These are phyloP conservation scores for Leiothrix lutea DNA, from an alignment of 2,113 vertebrate species.

Conservation along the genomic window DNA sequence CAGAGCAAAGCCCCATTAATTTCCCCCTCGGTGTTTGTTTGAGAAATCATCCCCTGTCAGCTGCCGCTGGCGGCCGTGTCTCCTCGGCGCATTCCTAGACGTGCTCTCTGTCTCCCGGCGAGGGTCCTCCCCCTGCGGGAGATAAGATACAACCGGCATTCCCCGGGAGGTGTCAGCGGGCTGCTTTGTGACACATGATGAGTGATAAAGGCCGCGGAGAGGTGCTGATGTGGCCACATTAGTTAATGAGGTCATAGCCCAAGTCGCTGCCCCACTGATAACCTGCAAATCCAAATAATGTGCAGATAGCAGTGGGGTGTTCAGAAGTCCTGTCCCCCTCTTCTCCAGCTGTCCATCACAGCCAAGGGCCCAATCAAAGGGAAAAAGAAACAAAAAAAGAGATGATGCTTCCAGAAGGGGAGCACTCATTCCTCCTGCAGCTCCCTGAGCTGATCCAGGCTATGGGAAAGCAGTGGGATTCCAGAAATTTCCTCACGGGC, in stretches of 20 bases:
- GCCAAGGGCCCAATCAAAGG: neutral
- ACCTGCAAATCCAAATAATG: conserved; percentile 74
- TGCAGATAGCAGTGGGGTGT: conserved; percentile 63
- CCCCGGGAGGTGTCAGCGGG: conserved; percentile 70
- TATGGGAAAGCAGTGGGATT: neutral
- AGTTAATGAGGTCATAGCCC: conserved; percentile 82
- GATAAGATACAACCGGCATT: conserved; percentile 76
- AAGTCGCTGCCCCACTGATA: conserved; percentile 74
- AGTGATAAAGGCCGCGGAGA: conserved; percentile 71
- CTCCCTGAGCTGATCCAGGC: neutral
- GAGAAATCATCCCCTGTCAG: conserved; percentile 51
- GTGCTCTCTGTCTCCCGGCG: conserved; percentile 54
- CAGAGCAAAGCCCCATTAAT: conserved; percentile 20
- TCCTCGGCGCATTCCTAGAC: conserved; percentile 73
- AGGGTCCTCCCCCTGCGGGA: conserved; percentile 65
- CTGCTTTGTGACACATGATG: conserved; percentile 63
- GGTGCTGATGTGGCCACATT: conserved; percentile 79
- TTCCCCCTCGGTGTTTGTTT: conserved; percentile 39
- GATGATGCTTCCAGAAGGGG: neutral
- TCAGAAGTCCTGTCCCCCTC: neutral
- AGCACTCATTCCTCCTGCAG: neutral
- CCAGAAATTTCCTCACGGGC: neutral
- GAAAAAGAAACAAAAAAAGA: neutral
- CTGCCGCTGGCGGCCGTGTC: conserved; percentile 43
- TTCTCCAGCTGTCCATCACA: conserved; percentile 34